Evolutionary conservation across 2,888 invertebrate species (phyloP).

Genomic region (Agrotis puta): DNA sequence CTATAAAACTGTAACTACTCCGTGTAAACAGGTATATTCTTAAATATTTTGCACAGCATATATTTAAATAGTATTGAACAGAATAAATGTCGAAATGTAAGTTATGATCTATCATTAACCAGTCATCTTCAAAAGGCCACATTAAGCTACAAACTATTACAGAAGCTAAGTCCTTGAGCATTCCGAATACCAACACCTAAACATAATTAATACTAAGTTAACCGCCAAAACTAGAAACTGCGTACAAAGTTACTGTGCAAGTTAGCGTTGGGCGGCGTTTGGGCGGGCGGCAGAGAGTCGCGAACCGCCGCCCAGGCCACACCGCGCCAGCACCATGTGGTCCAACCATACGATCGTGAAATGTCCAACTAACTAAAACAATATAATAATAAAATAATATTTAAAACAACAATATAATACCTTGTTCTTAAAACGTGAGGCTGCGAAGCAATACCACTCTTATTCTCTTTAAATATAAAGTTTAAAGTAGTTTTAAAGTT

Average conservation of each 20-base stretch:
- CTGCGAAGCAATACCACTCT: slow-evolving; percentile 69
- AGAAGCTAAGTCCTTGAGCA: neutral
- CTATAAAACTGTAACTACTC: too few relatives aligned
- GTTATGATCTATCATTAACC: too few relatives aligned
- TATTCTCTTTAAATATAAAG: slow-evolving; percentile 63
- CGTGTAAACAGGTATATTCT: too few relatives aligned
- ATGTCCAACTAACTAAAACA: slow-evolving; percentile 61
- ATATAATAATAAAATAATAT: slow-evolving; percentile 15
- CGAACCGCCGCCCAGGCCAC: slow-evolving; percentile 77
- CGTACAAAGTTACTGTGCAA: slow-evolving; percentile 67
- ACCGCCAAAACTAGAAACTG: slow-evolving; percentile 54
- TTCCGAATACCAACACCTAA: slow-evolving; percentile 15
- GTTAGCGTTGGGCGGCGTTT: slow-evolving; percentile 68
- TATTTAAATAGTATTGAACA: too few relatives aligned
- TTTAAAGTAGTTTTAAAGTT: slow-evolving; percentile 72
- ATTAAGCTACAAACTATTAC: neutral
- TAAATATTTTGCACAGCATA: too few relatives aligned
- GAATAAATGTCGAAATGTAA: too few relatives aligned
- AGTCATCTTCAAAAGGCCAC: too few relatives aligned
- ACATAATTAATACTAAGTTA: slow-evolving; percentile 31
- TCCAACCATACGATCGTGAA: slow-evolving; percentile 66
- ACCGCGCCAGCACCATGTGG: slow-evolving; percentile 74
- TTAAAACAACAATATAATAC: slow-evolving; percentile 21
- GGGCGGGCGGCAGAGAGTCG: slow-evolving; percentile 79
- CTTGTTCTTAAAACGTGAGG: slow-evolving; percentile 65